Base-by-base conservation (phyloP, 2,888 invertebrate species). In the Merodon equestris region DNA sequence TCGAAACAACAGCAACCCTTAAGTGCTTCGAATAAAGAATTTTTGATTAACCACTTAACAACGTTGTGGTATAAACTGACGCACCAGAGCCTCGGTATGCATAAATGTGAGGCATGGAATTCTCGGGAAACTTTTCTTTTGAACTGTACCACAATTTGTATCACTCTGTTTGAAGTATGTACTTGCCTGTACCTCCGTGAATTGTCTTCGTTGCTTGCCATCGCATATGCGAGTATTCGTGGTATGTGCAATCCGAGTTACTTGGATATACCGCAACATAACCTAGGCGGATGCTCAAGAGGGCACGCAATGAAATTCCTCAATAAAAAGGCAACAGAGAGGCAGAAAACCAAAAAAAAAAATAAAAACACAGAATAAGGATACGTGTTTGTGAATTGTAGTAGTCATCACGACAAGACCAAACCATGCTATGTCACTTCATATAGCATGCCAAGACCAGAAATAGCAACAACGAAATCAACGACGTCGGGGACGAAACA, bases 21-120 rank as follows among this genome's bases (percentile, higher is more conserved):
- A 53, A 76, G 70, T 60, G 64, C 47, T 57, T 60, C 53, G 53
- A 71, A 71, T 71, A 71, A 71, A 51, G 76, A 76, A 76, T 76
- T 76, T 76, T 76, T 76, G 76, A 76, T 76, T 71, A 76, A 76
- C 76, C 76, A 71, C 76, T 71, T 71, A 66, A 61, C 66, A 76
- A 71, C 36, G 18, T 75, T 75, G 58, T 42, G 70, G 70, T 75
- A 63, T 17, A 58, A 70, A 47, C 45, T 63, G 70, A 54, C 68
- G 57, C 56, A 70, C 58, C 38, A 38, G 27, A 27, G 27, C 3
- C 27, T 27, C 19, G 12, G 4, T 15, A 57, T 15, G 56, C 60
- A 57, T 63, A 19, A 64, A 14, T 68, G 45, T 54, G 58, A 14
- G 18, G 38, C 5, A 3, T 13, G 10, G 47, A 72, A 57, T 45